Evolutionary conservation across 2,797 vertebrate species (phyloP).

Genomic region (Pseudochromis fuscus): DNA sequence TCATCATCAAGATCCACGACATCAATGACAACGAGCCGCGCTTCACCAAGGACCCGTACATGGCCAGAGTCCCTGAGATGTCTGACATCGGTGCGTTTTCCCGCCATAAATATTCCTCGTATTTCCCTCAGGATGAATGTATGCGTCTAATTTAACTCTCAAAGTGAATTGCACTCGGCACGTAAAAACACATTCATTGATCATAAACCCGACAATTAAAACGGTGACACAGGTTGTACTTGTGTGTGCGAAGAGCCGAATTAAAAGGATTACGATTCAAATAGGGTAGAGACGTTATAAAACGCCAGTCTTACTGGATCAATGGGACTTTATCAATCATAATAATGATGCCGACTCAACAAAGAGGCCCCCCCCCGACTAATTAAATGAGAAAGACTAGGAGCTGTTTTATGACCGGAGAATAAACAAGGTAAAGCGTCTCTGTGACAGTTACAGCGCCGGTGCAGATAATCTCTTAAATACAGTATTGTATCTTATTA

Average conservation of each 20-base stretch:
- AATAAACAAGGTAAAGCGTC: constrained; percentile 67
- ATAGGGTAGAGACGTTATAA: constrained; percentile 54
- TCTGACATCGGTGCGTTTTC: constrained; percentile 91
- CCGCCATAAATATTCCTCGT: not conserved
- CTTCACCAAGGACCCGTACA: constrained; percentile 92
- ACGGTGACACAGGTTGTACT: constrained; percentile 32
- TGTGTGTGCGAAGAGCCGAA: constrained; percentile 33
- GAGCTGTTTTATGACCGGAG: constrained; percentile 48
- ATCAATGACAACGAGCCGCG: constrained; percentile 97
- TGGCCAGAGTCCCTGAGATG: constrained; percentile 93
- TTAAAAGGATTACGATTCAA: constrained; percentile 67
- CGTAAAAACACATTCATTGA: constrained; percentile 29
- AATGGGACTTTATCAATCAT: constrained; percentile 80
- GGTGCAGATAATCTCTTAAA: constrained; percentile 75
- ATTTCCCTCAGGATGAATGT: no score
- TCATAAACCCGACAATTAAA: constrained; percentile 35
- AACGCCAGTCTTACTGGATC: constrained; percentile 66
- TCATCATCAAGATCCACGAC: constrained; percentile 98
- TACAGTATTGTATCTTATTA: constrained; percentile 69
- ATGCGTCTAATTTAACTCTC: not conserved
- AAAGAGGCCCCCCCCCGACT: constrained; percentile 57
- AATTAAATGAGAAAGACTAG: constrained; percentile 67
- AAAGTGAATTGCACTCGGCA: not conserved
- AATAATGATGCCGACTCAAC: constrained; percentile 67
- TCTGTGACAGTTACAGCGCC: constrained; percentile 44